Conservation (phyloP, 2,888 invertebrate genomes). For the Epirrita christyi region DNA sequence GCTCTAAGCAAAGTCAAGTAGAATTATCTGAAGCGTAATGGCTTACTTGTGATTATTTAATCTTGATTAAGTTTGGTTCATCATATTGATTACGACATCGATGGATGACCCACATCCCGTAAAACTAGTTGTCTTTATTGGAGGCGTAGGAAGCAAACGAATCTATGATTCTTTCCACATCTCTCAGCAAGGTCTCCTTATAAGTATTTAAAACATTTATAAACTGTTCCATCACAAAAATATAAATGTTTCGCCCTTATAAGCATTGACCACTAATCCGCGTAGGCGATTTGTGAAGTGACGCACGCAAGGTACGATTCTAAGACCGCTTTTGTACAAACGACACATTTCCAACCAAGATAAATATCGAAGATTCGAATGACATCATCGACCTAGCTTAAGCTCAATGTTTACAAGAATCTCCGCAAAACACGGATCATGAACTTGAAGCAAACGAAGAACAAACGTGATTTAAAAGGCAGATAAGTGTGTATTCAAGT, state of each 20-base stretch:
- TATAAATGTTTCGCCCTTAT: slow-evolving; percentile 51
- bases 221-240: slow-evolving; percentile 37
- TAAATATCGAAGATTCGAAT: slow-evolving; percentile 47
- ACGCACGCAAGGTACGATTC: slow-evolving; percentile 55
- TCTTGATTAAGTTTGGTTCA: background rate
- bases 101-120: slow-evolving; percentile 36
- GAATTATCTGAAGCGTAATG: background rate
- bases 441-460: slow-evolving; percentile 47
- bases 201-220: slow-evolving; percentile 12
- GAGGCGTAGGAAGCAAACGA: slow-evolving; percentile 28
- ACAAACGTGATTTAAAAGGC: slow-evolving; percentile 18
- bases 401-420: slow-evolving; percentile 59
- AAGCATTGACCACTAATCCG: slow-evolving; percentile 48
- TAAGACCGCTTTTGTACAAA: slow-evolving; percentile 56
- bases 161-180: slow-evolving; percentile 16
- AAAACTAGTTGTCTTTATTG: slow-evolving; percentile 12
- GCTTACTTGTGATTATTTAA: background rate
- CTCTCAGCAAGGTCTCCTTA: slow-evolving; percentile 16
- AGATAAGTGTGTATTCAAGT: background rate
- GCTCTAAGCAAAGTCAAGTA: background rate
- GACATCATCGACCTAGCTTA: slow-evolving; percentile 72
- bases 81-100: background rate
- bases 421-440: slow-evolving; percentile 41
- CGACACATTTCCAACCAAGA: slow-evolving; percentile 59
- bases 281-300: slow-evolving; percentile 60